A percentile compares a stretch with the other conserved stretches of the same genome.
Evolutionary conservation across 2,888 invertebrate genomes (phyloP).

Genomic region (Cataglyphis cursor): DNA sequence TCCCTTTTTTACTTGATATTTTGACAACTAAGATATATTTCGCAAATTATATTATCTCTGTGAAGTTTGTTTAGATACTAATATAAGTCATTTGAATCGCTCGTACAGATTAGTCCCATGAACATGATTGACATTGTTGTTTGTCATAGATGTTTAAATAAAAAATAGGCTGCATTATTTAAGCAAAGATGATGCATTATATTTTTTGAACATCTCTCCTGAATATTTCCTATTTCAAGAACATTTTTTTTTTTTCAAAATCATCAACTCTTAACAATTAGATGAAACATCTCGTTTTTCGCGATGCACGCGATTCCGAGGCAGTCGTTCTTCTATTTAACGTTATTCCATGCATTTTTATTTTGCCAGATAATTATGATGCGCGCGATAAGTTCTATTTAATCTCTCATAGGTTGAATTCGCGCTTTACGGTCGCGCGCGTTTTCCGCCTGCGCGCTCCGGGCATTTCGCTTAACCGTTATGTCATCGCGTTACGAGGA

Average conservation of each 20-base stretch:
- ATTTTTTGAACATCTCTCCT: not conserved
- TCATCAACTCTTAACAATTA: not conserved
- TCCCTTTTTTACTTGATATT: not conserved
- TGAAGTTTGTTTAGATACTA: not conserved
- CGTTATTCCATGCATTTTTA: conserved; percentile 32
- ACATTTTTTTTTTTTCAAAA: not conserved
- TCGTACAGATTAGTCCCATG: not conserved
- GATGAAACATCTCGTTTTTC: not conserved
- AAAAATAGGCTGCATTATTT: not conserved
- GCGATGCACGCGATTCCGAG: too few relatives aligned
- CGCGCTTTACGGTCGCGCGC: conserved; percentile 38
- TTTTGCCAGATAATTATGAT: conserved; percentile 26
- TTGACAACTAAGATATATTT: not conserved
- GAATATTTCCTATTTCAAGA: not conserved
- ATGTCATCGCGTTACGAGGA: conserved; percentile 71
- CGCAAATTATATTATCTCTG: not conserved
- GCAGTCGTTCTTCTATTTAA: conserved; percentile 22
- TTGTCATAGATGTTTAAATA: not conserved
- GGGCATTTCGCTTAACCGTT: conserved; percentile 72
- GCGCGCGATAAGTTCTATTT: conserved; percentile 43
- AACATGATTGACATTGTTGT: conserved; percentile 8
- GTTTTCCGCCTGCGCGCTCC: conserved; percentile 24
- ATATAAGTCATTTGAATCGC: not conserved
- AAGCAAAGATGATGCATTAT: not conserved
- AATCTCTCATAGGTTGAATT: conserved; percentile 39